Evolutionary conservation across 2,888 invertebrate species (phyloP).

Genomic region (Blastobasis lacticolella): DNA sequence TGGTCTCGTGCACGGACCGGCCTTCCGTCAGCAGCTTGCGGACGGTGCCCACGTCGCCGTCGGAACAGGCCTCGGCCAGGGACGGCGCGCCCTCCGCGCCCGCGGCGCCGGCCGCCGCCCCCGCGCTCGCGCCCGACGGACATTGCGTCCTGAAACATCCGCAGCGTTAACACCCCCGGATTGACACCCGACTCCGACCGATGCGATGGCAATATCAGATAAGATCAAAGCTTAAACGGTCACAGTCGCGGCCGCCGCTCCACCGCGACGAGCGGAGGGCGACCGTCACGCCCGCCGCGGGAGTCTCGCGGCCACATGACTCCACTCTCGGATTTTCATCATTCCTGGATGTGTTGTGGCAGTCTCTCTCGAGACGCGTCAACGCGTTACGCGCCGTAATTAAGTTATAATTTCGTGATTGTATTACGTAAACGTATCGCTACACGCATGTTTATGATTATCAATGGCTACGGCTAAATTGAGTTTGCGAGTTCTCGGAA

Average conservation of each 20-base stretch:
- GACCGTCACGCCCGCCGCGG: slow-evolving; percentile 37
- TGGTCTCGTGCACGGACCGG: slow-evolving; percentile 95
- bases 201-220: slow-evolving; percentile 43
- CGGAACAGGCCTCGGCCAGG: slow-evolving; percentile 93
- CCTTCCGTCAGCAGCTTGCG: slow-evolving; percentile 94
- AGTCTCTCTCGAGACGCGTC: too few relatives aligned
- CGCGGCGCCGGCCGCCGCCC: slow-evolving; percentile 46
- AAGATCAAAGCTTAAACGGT: slow-evolving; percentile 70
- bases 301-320: slow-evolving; percentile 36
- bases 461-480: too few relatives aligned
- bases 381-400: too few relatives aligned
- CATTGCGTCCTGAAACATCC: slow-evolving; percentile 52
- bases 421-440: too few relatives aligned
- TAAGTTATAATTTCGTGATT: too few relatives aligned
- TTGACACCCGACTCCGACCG: not conserved
- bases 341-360: slow-evolving; percentile 19
- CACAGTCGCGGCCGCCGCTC: slow-evolving; percentile 52
- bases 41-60: slow-evolving; percentile 95
- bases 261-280: slow-evolving; percentile 36
- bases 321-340: slow-evolving; percentile 79
- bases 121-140: slow-evolving; percentile 52
- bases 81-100: slow-evolving; percentile 78
- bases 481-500: too few relatives aligned
- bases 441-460: too few relatives aligned
- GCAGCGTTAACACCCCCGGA: not conserved